Evolutionary conservation across 30 jellyfish, hydroid and myxozoan species (phyloP).

Genomic region (Rhopilema esculentum): DNA sequence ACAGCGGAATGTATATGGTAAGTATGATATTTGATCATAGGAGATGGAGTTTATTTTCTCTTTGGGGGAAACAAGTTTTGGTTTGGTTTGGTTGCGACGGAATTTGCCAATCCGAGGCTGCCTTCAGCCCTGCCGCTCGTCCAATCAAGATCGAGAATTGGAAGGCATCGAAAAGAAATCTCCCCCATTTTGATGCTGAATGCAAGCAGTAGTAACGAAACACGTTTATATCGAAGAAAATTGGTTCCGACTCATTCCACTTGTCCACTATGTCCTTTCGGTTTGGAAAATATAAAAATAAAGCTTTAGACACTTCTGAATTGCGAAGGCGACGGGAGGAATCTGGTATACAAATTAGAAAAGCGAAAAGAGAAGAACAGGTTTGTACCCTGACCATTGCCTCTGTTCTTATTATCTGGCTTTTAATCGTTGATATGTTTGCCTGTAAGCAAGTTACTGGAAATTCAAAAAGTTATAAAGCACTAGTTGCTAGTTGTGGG

Average conservation of each 20-base stretch:
- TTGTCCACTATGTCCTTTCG: slow-evolving; percentile 83
- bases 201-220: slow-evolving; percentile 56
- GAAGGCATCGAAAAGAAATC: slow-evolving; percentile 40
- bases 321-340: slow-evolving; percentile 94
- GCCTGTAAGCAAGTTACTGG: too few species aligned
- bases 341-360: slow-evolving; percentile 88
- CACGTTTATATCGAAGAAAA: too few species aligned
- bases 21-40: too few species aligned
- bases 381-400: slow-evolving; percentile 39
- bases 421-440: too few species aligned
- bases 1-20: too few species aligned
- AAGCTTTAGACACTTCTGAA: slow-evolving; percentile 89
- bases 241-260: too few species aligned
- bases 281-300: slow-evolving; percentile 79
- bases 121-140: background rate
- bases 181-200: slow-evolving; percentile 49
- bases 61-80: too few species aligned
- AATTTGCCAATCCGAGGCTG: background rate
- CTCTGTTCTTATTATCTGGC: background rate
- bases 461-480: too few species aligned
- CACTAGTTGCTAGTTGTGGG: too few species aligned
- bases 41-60: too few species aligned
- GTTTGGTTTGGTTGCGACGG: too few species aligned
- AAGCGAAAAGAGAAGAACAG: slow-evolving; percentile 97
- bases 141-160: slow-evolving; percentile 51